Conservation (phyloP, 1,140 invertebrate genomes). For the Planococcus citri region DNA sequence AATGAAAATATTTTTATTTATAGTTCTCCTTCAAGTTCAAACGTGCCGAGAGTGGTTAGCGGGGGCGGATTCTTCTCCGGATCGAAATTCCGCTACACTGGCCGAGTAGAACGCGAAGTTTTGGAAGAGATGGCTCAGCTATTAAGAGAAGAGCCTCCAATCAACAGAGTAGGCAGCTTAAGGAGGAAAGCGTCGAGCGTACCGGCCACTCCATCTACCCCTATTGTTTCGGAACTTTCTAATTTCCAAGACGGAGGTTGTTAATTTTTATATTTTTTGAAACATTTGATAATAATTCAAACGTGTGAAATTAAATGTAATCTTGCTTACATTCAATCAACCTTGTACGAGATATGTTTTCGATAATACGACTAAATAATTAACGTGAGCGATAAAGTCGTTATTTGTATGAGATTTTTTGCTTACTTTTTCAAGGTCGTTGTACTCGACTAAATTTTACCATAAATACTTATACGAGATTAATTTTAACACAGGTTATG, state of each 20-base stretch:
- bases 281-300: background rate
- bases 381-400: background rate
- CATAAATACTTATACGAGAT: background rate
- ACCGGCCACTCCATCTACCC: constrained; percentile 70
- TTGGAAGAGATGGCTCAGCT: constrained; percentile 52
- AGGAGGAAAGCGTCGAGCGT: constrained; percentile 68
- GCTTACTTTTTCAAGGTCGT: background rate
- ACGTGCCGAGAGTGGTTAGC: constrained; percentile 72
- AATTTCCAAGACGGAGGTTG: constrained; percentile 14
- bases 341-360: background rate
- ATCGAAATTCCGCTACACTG: constrained; percentile 83
- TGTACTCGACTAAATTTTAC: background rate
- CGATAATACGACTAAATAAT: background rate
- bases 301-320: background rate
- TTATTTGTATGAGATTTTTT: background rate
- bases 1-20: constrained; percentile 1
- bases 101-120: constrained; percentile 76
- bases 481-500: constrained; percentile 48
- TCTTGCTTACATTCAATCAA: background rate
- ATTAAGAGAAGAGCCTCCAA: constrained; percentile 43
- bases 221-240: constrained; percentile 33
- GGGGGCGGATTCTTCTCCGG: constrained; percentile 87
- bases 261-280: background rate
- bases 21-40: constrained; percentile 52
- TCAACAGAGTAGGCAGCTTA: constrained; percentile 44